phyloP scores from a whole-genome alignment of 2,888 invertebrate species.

The Mythimna lalbum region DNA sequence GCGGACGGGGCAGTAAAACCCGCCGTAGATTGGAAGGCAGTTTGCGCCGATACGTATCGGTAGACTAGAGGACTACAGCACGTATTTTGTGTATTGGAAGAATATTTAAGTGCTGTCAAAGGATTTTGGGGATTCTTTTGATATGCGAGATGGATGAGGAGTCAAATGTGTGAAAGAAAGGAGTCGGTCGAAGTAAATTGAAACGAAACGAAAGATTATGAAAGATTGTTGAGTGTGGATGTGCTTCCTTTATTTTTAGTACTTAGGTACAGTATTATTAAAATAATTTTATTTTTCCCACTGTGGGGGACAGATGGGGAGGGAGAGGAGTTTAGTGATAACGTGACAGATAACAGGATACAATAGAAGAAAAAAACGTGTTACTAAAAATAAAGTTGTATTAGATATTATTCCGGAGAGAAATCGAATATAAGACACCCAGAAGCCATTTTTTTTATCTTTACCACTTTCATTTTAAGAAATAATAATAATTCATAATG shows the following conservation, averaged over 20 bases:
- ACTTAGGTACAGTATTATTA: not conserved
- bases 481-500: no score
- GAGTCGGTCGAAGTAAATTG: not conserved
- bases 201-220: not conserved
- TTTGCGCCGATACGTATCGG: slow-evolving; percentile 24
- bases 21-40: slow-evolving; percentile 56
- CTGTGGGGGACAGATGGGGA: no score
- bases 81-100: slow-evolving; percentile 35
- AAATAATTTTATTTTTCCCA: no score
- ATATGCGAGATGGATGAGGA: slow-evolving; percentile 4
- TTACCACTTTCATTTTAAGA: no score
- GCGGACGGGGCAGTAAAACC: slow-evolving; percentile 57
- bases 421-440: no score
- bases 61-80: slow-evolving; percentile 9
- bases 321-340: no score
- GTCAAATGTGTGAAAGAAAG: not conserved
- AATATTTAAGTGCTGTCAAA: slow-evolving; percentile 40
- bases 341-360: no score
- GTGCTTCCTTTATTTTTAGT: not conserved
- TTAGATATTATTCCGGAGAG: no score
- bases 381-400: no score
- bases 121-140: slow-evolving; percentile 28
- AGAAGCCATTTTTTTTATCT: no score
- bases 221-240: not conserved
- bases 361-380: no score